Evolutionary conservation across 2,888 invertebrate species (phyloP).

Genomic region (Folsomia candida): DNA sequence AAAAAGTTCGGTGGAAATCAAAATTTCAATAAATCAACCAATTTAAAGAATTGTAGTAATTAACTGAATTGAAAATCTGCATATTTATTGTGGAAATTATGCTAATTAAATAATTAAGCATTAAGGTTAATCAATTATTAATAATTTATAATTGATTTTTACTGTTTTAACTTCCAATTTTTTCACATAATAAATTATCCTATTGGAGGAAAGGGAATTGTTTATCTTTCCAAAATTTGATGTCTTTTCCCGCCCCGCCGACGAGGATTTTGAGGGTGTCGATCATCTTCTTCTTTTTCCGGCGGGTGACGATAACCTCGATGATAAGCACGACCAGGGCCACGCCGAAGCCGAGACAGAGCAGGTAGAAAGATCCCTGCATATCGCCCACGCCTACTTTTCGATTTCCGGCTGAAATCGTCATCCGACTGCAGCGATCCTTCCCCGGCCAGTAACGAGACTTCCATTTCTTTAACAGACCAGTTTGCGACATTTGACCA

Average conservation of each 20-base stretch:
- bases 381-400: constrained; percentile 85
- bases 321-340: constrained; percentile 56
- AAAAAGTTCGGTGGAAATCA: no score
- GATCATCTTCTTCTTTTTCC: constrained; percentile 55
- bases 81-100: no score
- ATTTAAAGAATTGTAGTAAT: no score
- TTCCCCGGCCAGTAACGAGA: constrained; percentile 71
- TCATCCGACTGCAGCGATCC: constrained; percentile 66
- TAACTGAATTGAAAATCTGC: no score
- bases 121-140: no score
- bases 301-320: constrained; percentile 58
- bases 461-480: constrained; percentile 80
- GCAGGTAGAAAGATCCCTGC: constrained; percentile 87
- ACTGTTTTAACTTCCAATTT: no score
- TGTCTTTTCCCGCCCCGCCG: constrained; percentile 39
- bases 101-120: no score
- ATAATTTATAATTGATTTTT: no score
- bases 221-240: constrained; percentile 39
- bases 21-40: no score
- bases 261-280: constrained; percentile 60
- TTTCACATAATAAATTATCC: no score
- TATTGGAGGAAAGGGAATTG: constrained; percentile 31
- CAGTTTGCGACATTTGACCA: constrained; percentile 76
- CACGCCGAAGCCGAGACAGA: constrained; percentile 66
- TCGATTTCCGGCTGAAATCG: constrained; percentile 72